Base-by-base conservation (phyloP, 2,888 invertebrate genomes). In the Patella depressa region DNA sequence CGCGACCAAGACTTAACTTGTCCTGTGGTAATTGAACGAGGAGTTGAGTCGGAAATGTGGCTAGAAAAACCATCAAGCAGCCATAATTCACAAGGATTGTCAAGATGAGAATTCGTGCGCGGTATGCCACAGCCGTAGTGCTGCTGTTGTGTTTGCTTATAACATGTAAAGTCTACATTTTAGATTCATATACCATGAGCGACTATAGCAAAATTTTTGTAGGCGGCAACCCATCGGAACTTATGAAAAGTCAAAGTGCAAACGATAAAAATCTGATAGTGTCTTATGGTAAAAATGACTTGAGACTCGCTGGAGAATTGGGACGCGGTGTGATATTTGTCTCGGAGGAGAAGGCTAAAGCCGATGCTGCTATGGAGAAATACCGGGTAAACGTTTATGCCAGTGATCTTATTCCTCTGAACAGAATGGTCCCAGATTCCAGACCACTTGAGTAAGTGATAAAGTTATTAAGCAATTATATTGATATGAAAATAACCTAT, bases 401-500 rank as follows among this genome's bases (percentile, higher is more conserved):
- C 24, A 88, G 88, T 80, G 88, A 88, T 74, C 45, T 83, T 15
- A 79, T 88, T 29, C 85, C 88, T 9, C 70, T 88, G 17, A 87
- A 88, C 78, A 83, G 88, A 76, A 80, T 81, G 59, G 83, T 88
- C 17, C 87, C 88, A 0, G 87, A 88, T 74, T 88, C 88, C 2
- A 84, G 88, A 79, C 88, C 88, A 24, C 14, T 53, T n/a, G 85
- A 86, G 88, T 88, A 80, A 73, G 80, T 77, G 17, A 45, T 9
- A 45, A 45, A 45, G 45, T 45, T 45, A 45, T 45, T 45, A 45
- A 45, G 45, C 45, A 45, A 45, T 45, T 45, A 45, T 45, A 45
- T 45, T 45, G 45, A 45, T 45, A 45, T 45, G 9, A 45, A 7
- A 9, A 45, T 45, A 45, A 45, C 45, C 45, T 45, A 45, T 9